Percentiles rank a stretch among this genome's conserved stretches.
phyloP scores from a whole-genome alignment of 2,888 invertebrate species.

The Cyrtodaria siliqua region DNA sequence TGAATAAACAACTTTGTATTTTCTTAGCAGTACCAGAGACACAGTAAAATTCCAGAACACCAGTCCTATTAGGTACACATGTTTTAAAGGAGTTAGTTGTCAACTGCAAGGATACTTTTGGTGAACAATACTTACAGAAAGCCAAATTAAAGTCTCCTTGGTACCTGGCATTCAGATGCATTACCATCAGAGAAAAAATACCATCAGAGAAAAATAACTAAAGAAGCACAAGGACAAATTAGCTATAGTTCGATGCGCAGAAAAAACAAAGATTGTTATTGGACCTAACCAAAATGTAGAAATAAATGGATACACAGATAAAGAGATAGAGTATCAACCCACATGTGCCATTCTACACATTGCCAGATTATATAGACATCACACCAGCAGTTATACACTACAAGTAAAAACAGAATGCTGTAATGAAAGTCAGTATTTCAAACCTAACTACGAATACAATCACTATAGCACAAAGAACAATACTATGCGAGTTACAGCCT shows the following conservation, averaged over 20 bases:
- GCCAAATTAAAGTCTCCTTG: slow-evolving; percentile 2
- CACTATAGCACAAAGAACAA: slow-evolving; percentile 8
- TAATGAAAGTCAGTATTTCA: slow-evolving; percentile 16
- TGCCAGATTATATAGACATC: slow-evolving; percentile 13
- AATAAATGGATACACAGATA: slow-evolving; percentile 14
- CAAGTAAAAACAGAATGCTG: background rate
- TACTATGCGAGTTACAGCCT: slow-evolving; percentile 23
- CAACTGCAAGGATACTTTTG: background rate
- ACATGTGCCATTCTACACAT: slow-evolving; percentile 10
- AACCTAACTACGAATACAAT: slow-evolving; percentile 23
- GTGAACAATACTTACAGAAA: background rate
- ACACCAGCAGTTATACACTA: slow-evolving; percentile 17
- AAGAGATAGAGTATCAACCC: slow-evolving; percentile 1
- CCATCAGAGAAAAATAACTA: slow-evolving; percentile 5
- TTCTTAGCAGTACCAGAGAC: slow-evolving; percentile 11
- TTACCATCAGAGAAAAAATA: slow-evolving; percentile 4
- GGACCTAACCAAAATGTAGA: slow-evolving; percentile 15
- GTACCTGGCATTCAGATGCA: background rate
- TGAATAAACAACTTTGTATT: background rate
- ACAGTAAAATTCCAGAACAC: slow-evolving; percentile 2
- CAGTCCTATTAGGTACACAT: slow-evolving; percentile 19
- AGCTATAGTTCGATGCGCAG: slow-evolving; percentile 15
- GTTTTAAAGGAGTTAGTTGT: background rate
- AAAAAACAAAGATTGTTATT: slow-evolving; percentile 1
- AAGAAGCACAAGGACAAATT: slow-evolving; percentile 15